Evolutionary conservation across 2,888 invertebrate genomes (phyloP).

Genomic region (Pyralis farinalis): DNA sequence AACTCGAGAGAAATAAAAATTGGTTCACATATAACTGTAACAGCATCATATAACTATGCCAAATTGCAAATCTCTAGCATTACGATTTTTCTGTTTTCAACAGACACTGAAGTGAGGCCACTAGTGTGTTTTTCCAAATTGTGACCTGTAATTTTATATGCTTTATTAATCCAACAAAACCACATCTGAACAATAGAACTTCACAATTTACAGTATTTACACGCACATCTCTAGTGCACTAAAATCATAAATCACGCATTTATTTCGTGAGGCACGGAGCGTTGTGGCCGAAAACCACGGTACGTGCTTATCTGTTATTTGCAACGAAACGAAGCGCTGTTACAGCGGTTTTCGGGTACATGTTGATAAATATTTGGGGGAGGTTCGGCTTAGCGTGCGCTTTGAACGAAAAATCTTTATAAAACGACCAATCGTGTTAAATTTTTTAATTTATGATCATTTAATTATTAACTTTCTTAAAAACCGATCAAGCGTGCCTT

Average conservation of each 20-base stretch:
- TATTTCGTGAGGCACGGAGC: constrained; percentile 64
- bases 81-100: no score
- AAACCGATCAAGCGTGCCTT: no score
- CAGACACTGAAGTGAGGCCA: no score
- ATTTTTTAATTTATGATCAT: neutral
- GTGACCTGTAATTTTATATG: no score
- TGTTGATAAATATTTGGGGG: constrained; percentile 67
- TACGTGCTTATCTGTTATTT: constrained; percentile 76
- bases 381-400: constrained; percentile 14
- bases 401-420: constrained; percentile 1
- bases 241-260: constrained; percentile 74
- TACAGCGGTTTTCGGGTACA: constrained; percentile 51
- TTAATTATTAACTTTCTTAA: no score
- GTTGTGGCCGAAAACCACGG: constrained; percentile 54
- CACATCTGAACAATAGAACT: neutral
- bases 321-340: constrained; percentile 54
- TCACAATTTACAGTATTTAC: neutral
- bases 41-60: no score
- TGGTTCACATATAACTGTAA: no score
- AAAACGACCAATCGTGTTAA: neutral
- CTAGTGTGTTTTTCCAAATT: no score
- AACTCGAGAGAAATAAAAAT: no score
- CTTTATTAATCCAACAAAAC: neutral
- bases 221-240: constrained; percentile 32
- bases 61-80: no score